A percentile compares a stretch with the other conserved stretches of the same genome.
phyloP scores from a whole-genome alignment of 2,797 vertebrate genomes.

The Rhynchotus rufescens region DNA sequence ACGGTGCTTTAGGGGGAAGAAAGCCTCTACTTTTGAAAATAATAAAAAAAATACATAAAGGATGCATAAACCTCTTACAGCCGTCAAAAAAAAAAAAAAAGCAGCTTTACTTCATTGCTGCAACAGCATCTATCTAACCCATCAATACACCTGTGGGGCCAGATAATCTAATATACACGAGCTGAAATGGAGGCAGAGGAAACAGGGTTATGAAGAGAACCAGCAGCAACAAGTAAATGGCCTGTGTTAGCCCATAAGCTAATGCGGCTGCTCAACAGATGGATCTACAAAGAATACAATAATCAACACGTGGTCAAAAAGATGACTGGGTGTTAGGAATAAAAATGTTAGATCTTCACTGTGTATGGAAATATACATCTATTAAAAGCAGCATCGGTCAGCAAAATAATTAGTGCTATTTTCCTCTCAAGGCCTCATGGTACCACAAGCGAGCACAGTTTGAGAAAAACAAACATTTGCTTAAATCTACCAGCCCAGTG shows the following conservation, averaged over 20 bases:
- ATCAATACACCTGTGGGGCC: not conserved
- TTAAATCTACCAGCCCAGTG: constrained; percentile 28
- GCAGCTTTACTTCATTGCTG: not conserved
- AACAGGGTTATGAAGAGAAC: not conserved
- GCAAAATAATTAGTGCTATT: constrained; percentile 14
- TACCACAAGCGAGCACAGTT: not conserved
- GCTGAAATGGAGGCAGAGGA: not conserved
- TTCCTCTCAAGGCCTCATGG: constrained; percentile 5
- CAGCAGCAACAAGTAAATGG: not conserved
- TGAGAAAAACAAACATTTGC: constrained; percentile 56
- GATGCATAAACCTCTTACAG: not conserved
- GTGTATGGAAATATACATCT: not conserved
- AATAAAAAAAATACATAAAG: no score
- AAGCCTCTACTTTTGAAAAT: not conserved
- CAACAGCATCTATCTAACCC: not conserved
- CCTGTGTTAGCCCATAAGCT: not conserved
- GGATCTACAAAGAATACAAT: not conserved
- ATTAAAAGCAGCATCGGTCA: constrained; percentile 27
- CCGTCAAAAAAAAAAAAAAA: not conserved
- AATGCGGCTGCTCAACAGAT: not conserved
- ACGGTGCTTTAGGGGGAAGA: no score
- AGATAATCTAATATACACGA: not conserved
- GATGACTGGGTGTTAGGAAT: not conserved
- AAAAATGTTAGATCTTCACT: not conserved
- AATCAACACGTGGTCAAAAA: constrained; percentile 7